Percentiles rank a stretch among this genome's conserved stretches.
Conservation (phyloP, 2,888 invertebrate genomes). For the Meloe dianella region DNA sequence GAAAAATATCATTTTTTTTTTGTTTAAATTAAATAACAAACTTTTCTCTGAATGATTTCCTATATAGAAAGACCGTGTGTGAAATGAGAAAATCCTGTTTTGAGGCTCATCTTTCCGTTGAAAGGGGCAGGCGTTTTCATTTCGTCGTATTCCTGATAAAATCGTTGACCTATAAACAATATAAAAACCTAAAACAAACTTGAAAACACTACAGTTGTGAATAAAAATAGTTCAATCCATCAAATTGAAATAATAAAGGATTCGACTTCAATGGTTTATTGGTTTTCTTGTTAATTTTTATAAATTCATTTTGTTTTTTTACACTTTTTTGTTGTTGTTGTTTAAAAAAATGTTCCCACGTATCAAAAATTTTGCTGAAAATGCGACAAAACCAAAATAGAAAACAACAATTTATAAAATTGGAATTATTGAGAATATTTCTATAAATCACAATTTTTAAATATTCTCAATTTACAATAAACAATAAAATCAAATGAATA, state of each 20-base stretch:
- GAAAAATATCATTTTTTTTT: constrained; percentile 17
- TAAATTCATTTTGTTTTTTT: neutral
- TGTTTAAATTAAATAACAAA: neutral
- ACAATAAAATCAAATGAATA: neutral
- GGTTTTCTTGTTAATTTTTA: neutral
- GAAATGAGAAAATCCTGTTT: neutral
- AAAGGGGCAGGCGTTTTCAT: no score
- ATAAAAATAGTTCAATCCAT: neutral
- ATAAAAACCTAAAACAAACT: constrained; percentile 7
- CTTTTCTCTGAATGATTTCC: neutral
- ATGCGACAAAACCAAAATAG: no score
- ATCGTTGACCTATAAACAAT: neutral
- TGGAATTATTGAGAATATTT: neutral
- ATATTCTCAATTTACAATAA: constrained; percentile 7
- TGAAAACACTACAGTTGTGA: neutral
- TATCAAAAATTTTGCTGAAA: neutral
- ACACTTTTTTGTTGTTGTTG: neutral
- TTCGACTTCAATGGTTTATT: constrained; percentile 11
- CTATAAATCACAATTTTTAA: neutral
- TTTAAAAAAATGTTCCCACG: neutral
- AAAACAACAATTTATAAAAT: neutral
- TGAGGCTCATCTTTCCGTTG: neutral
- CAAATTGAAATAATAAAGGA: constrained; percentile 9
- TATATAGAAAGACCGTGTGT: no score
- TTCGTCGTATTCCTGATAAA: neutral